Conservation (phyloP, 2,888 invertebrate genomes). For the Drosophila acutilabella region DNA sequence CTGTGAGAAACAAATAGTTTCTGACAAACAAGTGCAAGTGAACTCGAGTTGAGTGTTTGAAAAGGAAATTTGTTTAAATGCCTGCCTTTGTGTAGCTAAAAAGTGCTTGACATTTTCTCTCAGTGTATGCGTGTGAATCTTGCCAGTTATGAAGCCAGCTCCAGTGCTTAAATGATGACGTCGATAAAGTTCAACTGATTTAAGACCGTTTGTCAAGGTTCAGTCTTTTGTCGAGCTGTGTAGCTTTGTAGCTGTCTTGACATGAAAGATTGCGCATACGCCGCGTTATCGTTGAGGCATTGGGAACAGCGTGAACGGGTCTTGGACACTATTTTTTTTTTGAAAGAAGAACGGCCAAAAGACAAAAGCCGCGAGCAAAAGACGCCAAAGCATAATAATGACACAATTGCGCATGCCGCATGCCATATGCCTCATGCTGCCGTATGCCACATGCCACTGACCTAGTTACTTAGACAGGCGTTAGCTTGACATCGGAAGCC, state of each 20-base stretch:
- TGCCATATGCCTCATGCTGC: slow-evolving; percentile 55
- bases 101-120: slow-evolving; percentile 17
- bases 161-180: slow-evolving; percentile 38
- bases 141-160: background rate
- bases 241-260: background rate
- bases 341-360: slow-evolving; percentile 38
- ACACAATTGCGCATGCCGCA: slow-evolving; percentile 40
- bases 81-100: too few species aligned
- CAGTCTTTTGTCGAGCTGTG: slow-evolving; percentile 1
- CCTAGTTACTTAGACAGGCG: slow-evolving; percentile 71
- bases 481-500: slow-evolving; percentile 64
- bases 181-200: slow-evolving; percentile 51
- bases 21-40: background rate
- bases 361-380: slow-evolving; percentile 65
- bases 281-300: slow-evolving; percentile 18
- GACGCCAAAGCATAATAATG: slow-evolving; percentile 42
- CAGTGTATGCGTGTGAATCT: background rate
- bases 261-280: slow-evolving; percentile 25
- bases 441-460: slow-evolving; percentile 64
- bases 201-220: slow-evolving; percentile 63
- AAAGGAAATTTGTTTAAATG: too few species aligned
- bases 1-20: background rate
- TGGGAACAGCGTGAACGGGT: slow-evolving; percentile 25
- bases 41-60: too few species aligned
- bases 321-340: background rate